Base-by-base conservation (phyloP, 2,113 vertebrate genomes). In the Vimba vimba region DNA sequence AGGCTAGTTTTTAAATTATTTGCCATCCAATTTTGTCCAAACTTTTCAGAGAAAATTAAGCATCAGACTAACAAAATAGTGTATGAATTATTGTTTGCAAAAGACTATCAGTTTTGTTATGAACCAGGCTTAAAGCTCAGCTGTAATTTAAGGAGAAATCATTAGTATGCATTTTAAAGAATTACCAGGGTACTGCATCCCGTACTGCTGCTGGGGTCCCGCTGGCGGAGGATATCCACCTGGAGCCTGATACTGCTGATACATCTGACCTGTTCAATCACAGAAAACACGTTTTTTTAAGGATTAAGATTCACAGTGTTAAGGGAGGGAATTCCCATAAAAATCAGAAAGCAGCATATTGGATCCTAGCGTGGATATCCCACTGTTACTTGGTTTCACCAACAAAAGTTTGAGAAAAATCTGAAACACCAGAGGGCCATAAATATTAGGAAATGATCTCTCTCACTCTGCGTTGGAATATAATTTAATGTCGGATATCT, bases 181-280 rank as follows among this genome's bases (percentile, higher is more conserved):
- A 4, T 81, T 96, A 99, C 98, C 98, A 94, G 97, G 92, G 93
- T 99, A 99, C 94, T 98, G 98, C 95, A 99, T 89, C 69, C 95
- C 93, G 0, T 99, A 99, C 93, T 98, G 97, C 84, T 95, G 97
- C 83, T 96, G 96, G 64, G 96, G 93, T 55, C 87, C 93, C 36
- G 91, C 92, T 55, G 93, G 92, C 68, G 96, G 94, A 36, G 97
- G 95, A 57, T 98, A 99, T 87, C 96, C 95, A 11, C 96, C 95
- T 91, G 97, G 97, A 75, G 97, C 96, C 89, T 96, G 96, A 93
- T 99, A 99, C 93, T 98, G 98, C 68, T 96, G 98, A 90, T 99
- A 99, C 92, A 98, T 94, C 91, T 98, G 98, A 92, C 98, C 98
- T 99, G 88, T 52, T 39, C 17, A 85, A 50, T 64, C 23, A 62